Conservation (phyloP, 1,140 invertebrate species). For the Bombus picipes region DNA sequence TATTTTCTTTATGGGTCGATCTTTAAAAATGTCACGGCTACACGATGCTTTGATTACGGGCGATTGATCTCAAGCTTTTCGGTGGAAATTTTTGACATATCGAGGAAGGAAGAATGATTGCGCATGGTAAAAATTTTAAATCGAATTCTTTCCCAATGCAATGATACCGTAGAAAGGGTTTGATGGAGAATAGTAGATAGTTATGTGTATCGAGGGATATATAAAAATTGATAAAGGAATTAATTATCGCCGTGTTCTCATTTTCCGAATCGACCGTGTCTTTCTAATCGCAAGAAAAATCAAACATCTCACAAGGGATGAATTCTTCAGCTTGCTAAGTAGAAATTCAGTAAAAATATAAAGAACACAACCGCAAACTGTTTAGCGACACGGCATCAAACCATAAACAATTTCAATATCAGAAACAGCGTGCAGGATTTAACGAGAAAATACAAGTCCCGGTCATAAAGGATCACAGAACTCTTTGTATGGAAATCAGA, state of each 20-base stretch:
- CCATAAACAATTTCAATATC: not conserved
- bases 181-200: not conserved
- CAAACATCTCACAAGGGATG: not conserved
- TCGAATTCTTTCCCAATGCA: too few relatives aligned
- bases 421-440: not conserved
- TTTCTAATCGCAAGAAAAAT: not conserved
- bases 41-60: not conserved
- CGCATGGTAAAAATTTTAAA: not conserved
- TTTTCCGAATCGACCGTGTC: too few relatives aligned
- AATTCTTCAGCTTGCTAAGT: not conserved
- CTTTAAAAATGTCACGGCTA: not conserved
- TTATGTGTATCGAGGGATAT: too few relatives aligned
- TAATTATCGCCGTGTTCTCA: too few relatives aligned
- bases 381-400: not conserved
- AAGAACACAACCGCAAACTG: not conserved
- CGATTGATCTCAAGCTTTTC: not conserved
- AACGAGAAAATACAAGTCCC: not conserved
- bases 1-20: not conserved
- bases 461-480: not conserved
- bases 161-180: not conserved
- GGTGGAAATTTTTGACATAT: not conserved
- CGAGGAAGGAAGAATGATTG: not conserved
- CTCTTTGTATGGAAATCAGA: constrained; percentile 42
- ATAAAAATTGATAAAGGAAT: too few relatives aligned
- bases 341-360: not conserved